These are phyloP conservation scores for Myopa tessellatipennis DNA, from an alignment of 2,888 invertebrate species.

Conservation along the genomic window DNA sequence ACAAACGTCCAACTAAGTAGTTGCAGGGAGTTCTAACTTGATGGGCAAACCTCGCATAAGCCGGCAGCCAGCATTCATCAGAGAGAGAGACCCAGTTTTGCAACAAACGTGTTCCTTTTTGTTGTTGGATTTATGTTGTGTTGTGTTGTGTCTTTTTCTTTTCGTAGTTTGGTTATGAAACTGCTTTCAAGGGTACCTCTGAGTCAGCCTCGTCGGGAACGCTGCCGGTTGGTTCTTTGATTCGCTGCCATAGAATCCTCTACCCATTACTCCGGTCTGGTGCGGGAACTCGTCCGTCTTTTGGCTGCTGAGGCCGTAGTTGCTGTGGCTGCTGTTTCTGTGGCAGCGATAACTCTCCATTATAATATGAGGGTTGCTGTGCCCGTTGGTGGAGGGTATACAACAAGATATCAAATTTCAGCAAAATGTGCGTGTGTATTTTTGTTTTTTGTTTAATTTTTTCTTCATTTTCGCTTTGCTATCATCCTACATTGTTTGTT, in stretches of 20 bases:
- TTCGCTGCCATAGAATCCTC: conserved; percentile 31
- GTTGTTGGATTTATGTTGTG: background rate
- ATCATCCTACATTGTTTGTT: conserved; percentile 25
- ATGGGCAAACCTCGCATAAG: background rate
- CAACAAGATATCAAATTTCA: conserved; percentile 45
- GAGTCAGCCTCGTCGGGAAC: conserved; percentile 19
- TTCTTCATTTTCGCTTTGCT: conserved; percentile 21
- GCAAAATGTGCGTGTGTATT: conserved; percentile 43
- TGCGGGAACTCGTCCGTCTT: conserved; percentile 5
- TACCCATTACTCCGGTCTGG: background rate
- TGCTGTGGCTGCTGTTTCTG: conserved; percentile 36
- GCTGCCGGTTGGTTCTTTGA: conserved; percentile 29
- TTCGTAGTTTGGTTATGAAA: conserved; percentile 1
- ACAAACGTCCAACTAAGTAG: background rate
- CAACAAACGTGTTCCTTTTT: conserved; percentile 4
- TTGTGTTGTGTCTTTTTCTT: background rate
- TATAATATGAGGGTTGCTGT: conserved; percentile 37
- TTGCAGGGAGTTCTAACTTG: conserved; percentile 12
- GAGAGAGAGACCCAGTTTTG: conserved; percentile 10
- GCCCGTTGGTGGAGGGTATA: conserved; percentile 42
- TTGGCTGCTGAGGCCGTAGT: conserved; percentile 13
- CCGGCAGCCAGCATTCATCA: background rate
- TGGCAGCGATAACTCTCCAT: conserved; percentile 40
- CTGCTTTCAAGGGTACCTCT: conserved; percentile 29
- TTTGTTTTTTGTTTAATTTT: conserved; percentile 23